Conservation (phyloP, 2,113 vertebrate genomes). For the Dasyprocta punctata region DNA sequence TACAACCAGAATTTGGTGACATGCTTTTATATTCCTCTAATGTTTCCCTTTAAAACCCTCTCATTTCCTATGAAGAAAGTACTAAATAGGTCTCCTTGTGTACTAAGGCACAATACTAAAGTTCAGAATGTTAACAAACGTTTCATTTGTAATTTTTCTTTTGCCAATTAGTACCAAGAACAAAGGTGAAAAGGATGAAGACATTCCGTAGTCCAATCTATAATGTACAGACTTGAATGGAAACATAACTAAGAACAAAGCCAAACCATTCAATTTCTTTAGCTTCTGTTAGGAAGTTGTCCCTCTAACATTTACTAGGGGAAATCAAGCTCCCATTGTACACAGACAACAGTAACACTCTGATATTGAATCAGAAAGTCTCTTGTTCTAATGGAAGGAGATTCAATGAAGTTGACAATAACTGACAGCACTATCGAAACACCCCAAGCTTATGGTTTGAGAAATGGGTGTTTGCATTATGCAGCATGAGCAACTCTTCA, state of each 20-base stretch:
- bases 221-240: constrained; percentile 76
- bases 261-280: constrained; percentile 78
- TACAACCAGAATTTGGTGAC: constrained; percentile 71
- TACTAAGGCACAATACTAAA: constrained; percentile 75
- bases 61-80: constrained; percentile 59
- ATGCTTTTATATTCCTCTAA: constrained; percentile 71
- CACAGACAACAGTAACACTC: constrained; percentile 73
- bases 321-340: constrained; percentile 82
- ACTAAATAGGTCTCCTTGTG: constrained; percentile 71
- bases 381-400: constrained; percentile 78
- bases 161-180: constrained; percentile 85
- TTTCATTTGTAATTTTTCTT: constrained; percentile 85
- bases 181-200: constrained; percentile 72
- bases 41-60: constrained; percentile 54
- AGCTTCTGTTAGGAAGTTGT: constrained; percentile 79
- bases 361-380: constrained; percentile 79
- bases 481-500: constrained; percentile 79
- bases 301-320: constrained; percentile 80
- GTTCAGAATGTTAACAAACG: constrained; percentile 78
- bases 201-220: constrained; percentile 71
- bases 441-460: constrained; percentile 78
- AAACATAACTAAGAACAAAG: constrained; percentile 79
- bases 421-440: constrained; percentile 83
- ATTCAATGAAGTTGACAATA: constrained; percentile 83
- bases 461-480: constrained; percentile 81